Evolutionary conservation across 2,888 invertebrate genomes (phyloP).

Genomic region (Xiphydria camelus): DNA sequence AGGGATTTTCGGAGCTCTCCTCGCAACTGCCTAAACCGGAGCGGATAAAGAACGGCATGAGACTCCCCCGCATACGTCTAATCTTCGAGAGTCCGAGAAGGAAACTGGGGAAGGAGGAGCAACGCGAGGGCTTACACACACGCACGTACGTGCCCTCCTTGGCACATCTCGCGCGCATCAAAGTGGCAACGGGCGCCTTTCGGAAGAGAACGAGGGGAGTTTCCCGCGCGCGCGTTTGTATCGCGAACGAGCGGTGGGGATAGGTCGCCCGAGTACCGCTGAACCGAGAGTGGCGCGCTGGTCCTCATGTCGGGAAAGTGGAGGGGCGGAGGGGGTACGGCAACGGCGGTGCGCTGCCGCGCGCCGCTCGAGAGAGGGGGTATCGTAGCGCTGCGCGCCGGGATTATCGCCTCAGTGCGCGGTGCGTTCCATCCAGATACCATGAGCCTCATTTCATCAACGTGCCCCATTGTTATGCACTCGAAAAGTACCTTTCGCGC

Average conservation of each 20-base stretch:
- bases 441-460: constrained; percentile 46
- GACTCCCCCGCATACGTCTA: too few species aligned
- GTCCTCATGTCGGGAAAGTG: constrained; percentile 26
- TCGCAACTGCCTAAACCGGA: too few species aligned
- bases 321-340: constrained; percentile 6
- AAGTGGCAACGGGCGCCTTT: not conserved
- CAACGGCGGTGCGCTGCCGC: constrained; percentile 17
- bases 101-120: constrained; percentile 8
- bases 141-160: too few species aligned
- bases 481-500: constrained; percentile 37
- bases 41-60: too few species aligned
- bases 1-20: too few species aligned
- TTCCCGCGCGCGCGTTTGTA: not conserved
- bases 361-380: constrained; percentile 21
- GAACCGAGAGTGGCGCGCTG: too few species aligned
- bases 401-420: constrained; percentile 33
- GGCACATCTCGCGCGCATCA: too few species aligned
- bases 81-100: too few species aligned
- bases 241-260: not conserved
- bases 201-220: not conserved
- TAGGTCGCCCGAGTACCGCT: too few species aligned
- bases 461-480: constrained; percentile 46
- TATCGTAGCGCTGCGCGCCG: constrained; percentile 24
- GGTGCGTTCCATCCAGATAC: constrained; percentile 35
- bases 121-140: too few species aligned